phyloP scores from a whole-genome alignment of 2,113 vertebrate species.

The Ochotona curzoniae region DNA sequence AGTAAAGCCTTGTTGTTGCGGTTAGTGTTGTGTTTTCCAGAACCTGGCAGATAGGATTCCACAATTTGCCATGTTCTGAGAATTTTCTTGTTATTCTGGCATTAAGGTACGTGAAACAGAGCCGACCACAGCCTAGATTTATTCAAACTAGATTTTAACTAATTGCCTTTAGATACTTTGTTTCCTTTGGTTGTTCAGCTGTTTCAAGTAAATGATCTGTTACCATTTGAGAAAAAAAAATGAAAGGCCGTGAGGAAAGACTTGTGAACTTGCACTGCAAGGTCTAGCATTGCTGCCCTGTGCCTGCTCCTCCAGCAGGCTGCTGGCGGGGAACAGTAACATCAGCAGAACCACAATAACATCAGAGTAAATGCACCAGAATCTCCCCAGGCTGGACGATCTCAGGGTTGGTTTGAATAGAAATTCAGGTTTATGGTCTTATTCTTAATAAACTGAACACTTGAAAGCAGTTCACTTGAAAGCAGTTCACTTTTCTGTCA shows the following conservation, averaged over 20 bases:
- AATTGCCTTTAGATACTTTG: slow-evolving; percentile 56
- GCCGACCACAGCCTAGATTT: slow-evolving; percentile 56
- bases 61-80: slow-evolving; percentile 59
- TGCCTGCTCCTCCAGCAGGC: slow-evolving; percentile 18
- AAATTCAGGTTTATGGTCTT: slow-evolving; percentile 54
- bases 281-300: slow-evolving; percentile 52
- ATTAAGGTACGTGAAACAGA: slow-evolving; percentile 54
- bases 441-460: slow-evolving; percentile 45
- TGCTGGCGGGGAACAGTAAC: slow-evolving; percentile 43
- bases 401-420: slow-evolving; percentile 35
- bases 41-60: slow-evolving; percentile 62
- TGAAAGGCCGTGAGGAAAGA: slow-evolving; percentile 35
- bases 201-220: slow-evolving; percentile 59
- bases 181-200: slow-evolving; percentile 64
- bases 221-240: slow-evolving; percentile 62
- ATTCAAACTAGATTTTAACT: slow-evolving; percentile 54
- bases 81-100: slow-evolving; percentile 62
- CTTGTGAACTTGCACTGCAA: slow-evolving; percentile 39
- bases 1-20: slow-evolving; percentile 60
- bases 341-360: slow-evolving; percentile 44
- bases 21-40: slow-evolving; percentile 58
- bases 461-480: slow-evolving; percentile 51
- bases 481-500: not conserved
- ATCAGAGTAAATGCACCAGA: slow-evolving; percentile 35
- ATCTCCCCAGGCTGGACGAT: slow-evolving; percentile 44